A percentile compares a stretch with the other conserved stretches of the same genome.
phyloP scores from a whole-genome alignment of 2,797 vertebrate species.

The Rallus crepitans region DNA sequence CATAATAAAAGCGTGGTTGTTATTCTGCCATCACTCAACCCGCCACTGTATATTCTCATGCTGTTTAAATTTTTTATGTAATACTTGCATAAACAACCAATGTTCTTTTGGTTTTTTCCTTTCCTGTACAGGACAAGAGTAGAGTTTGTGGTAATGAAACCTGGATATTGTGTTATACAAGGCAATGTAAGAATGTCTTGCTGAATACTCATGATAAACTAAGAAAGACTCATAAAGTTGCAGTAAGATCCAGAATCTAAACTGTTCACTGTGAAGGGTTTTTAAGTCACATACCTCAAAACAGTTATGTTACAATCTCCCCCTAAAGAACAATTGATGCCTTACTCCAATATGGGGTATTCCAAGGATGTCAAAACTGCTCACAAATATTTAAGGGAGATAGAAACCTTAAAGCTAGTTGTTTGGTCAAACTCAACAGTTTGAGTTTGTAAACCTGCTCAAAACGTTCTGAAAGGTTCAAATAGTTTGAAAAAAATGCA shows the following conservation, averaged over 20 bases:
- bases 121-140: neutral
- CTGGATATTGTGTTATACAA: neutral
- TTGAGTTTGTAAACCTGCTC: neutral
- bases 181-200: neutral
- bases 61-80: neutral
- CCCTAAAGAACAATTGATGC: neutral
- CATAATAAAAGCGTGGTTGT: neutral
- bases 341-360: neutral
- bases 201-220: neutral
- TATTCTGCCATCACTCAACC: neutral
- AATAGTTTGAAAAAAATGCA: neutral
- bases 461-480: neutral
- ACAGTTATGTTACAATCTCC: neutral
- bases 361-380: neutral
- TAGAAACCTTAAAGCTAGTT: neutral
- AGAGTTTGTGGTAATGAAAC: neutral
- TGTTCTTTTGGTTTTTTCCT: neutral
- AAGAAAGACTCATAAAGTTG: neutral
- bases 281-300: neutral
- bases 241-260: neutral
- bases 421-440: neutral
- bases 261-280: neutral
- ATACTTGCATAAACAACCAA: neutral
- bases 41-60: neutral
- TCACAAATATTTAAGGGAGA: neutral